A percentile compares a stretch with the other conserved stretches of the same genome.
phyloP scores from a whole-genome alignment of 1,140 invertebrate genomes.

The Brachionus rubens region DNA sequence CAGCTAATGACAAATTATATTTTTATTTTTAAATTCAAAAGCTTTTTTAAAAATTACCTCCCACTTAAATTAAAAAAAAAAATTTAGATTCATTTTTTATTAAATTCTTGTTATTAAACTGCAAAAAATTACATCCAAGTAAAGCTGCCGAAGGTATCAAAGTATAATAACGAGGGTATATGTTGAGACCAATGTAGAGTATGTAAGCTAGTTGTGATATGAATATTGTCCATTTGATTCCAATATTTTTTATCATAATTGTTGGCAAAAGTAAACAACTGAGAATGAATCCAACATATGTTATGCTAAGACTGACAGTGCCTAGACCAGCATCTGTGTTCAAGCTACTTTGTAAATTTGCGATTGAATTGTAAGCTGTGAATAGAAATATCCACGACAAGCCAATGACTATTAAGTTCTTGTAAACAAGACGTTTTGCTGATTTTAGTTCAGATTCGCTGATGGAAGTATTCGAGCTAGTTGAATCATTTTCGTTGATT shows the following conservation, averaged over 20 bases:
- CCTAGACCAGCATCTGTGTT: slow-evolving; percentile 29
- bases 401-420: slow-evolving; percentile 32
- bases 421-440: neutral
- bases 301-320: slow-evolving; percentile 67
- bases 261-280: slow-evolving; percentile 89
- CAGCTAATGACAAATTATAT: slow-evolving; percentile 63
- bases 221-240: slow-evolving; percentile 90
- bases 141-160: slow-evolving; percentile 68
- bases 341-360: slow-evolving; percentile 24
- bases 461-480: neutral
- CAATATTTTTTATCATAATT: slow-evolving; percentile 73
- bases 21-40: neutral
- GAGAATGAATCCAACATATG: slow-evolving; percentile 81
- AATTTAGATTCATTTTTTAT: neutral
- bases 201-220: slow-evolving; percentile 85
- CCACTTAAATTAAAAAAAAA: slow-evolving; percentile 3
- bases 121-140: slow-evolving; percentile 70
- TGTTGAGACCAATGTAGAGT: slow-evolving; percentile 86
- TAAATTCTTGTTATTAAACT: slow-evolving; percentile 42
- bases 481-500: neutral
- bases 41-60: slow-evolving; percentile 12
- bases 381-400: slow-evolving; percentile 23
- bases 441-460: neutral
- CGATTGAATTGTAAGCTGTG: slow-evolving; percentile 13
- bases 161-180: slow-evolving; percentile 72